Percentiles rank a stretch among this genome's conserved stretches.
Evolutionary conservation across 2,113 vertebrate species (phyloP).

Genomic region (Tragelaphus buxtoni): DNA sequence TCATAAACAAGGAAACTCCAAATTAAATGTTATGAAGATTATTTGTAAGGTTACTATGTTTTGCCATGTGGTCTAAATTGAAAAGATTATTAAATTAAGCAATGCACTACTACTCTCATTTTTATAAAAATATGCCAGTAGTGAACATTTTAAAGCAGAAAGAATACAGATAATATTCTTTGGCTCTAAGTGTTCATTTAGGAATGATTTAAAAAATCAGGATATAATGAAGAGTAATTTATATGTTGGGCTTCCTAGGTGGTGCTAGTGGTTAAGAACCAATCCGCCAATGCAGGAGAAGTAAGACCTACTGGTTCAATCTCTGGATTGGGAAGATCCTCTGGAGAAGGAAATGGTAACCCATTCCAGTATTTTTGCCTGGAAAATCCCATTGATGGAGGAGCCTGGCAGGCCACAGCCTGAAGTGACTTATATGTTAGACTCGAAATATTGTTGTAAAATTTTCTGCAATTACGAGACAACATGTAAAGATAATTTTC

Average conservation of each 20-base stretch:
- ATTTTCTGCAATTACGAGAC: not conserved
- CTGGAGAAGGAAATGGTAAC: not conserved
- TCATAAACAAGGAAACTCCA: not conserved
- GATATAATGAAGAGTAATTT: not conserved
- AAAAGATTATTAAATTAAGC: not conserved
- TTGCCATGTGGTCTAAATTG: not conserved
- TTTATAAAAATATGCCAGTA: not conserved
- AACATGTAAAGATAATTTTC: not conserved
- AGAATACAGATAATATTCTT: not conserved
- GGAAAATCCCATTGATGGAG: not conserved
- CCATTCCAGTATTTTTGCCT: not conserved
- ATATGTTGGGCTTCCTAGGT: not conserved
- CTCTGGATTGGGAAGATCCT: not conserved
- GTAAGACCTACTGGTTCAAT: not conserved
- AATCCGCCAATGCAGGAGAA: not conserved
- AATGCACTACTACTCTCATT: not conserved
- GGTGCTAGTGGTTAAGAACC: not conserved
- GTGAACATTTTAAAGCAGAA: not conserved
- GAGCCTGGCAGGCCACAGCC: not conserved
- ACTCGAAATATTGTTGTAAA: not conserved
- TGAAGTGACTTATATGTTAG: not conserved
- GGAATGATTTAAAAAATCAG: not conserved
- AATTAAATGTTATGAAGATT: not conserved
- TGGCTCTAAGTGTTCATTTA: not conserved
- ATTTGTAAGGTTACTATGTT: not conserved